Percentiles rank a stretch among this genome's conserved stretches.
Conservation (phyloP, 2,797 vertebrate species). For the Sebastes vulpes region DNA sequence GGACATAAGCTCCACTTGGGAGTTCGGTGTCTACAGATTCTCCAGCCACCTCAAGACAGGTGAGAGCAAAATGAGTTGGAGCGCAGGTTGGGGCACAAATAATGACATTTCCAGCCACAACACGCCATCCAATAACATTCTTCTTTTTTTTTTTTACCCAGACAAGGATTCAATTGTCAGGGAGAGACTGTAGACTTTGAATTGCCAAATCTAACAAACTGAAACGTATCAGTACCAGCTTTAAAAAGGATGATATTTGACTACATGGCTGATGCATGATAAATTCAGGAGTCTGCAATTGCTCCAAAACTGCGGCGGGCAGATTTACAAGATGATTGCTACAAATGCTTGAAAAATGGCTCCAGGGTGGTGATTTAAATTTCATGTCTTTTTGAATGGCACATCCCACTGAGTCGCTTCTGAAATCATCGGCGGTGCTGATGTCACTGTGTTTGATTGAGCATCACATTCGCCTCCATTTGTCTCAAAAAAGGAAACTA, state of each 20-base stretch:
- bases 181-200: background rate
- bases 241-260: background rate
- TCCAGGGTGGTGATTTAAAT: conserved; percentile 37
- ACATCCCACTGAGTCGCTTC: conserved; percentile 13
- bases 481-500: conserved; percentile 3
- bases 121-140: background rate
- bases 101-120: background rate
- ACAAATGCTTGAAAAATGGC: conserved; percentile 25
- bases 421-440: conserved; percentile 4
- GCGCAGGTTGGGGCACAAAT: background rate
- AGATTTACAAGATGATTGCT: conserved; percentile 30
- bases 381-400: conserved; percentile 16
- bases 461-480: background rate
- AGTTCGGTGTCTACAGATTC: background rate
- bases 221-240: background rate
- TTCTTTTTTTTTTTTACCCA: background rate
- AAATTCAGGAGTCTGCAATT: background rate
- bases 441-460: conserved; percentile 16
- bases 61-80: background rate
- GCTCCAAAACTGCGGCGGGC: background rate
- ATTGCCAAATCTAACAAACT: background rate
- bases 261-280: background rate
- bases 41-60: background rate
- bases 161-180: background rate
- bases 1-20: background rate